Conservation (phyloP, 2,888 invertebrate genomes). For the Brachylomia viminalis region DNA sequence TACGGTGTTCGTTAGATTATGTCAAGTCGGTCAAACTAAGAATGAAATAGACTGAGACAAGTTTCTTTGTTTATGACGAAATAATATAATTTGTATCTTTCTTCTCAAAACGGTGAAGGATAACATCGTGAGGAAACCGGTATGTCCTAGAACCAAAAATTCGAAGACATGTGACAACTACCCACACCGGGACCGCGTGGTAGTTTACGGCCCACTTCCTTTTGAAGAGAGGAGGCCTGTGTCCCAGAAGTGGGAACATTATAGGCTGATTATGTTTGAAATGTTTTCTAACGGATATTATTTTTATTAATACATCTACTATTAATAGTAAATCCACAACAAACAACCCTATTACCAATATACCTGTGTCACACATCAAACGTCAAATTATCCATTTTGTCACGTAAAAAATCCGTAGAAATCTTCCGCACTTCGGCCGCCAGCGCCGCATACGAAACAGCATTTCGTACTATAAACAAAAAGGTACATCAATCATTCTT, state of each 20-base stretch:
- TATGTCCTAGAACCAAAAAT: not conserved
- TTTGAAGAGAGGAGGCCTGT: not conserved
- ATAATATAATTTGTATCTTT: not conserved
- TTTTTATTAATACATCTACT: not conserved
- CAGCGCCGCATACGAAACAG: conserved; percentile 40
- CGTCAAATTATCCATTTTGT: conserved; percentile 49
- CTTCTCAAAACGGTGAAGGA: not conserved
- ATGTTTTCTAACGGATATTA: not conserved
- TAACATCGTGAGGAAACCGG: not conserved
- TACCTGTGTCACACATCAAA: conserved; percentile 36
- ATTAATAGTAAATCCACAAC: not conserved
- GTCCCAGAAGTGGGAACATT: not conserved
- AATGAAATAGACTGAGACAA: conserved; percentile 14
- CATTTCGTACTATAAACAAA: conserved; percentile 59
- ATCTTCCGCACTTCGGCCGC: conserved; percentile 18
- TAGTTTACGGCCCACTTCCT: not conserved
- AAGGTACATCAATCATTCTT: conserved; percentile 70
- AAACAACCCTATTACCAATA: conserved; percentile 2
- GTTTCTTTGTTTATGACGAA: conserved; percentile 16
- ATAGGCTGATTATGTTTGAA: not conserved
- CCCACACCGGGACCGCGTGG: not conserved
- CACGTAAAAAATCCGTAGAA: conserved; percentile 19
- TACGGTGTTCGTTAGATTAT: conserved; percentile 32
- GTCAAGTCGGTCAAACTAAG: conserved; percentile 30
- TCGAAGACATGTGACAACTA: not conserved